These are phyloP conservation scores for Heterocephalus glaber DNA, from an alignment of 2,113 vertebrate genomes.

Conservation along the genomic window DNA sequence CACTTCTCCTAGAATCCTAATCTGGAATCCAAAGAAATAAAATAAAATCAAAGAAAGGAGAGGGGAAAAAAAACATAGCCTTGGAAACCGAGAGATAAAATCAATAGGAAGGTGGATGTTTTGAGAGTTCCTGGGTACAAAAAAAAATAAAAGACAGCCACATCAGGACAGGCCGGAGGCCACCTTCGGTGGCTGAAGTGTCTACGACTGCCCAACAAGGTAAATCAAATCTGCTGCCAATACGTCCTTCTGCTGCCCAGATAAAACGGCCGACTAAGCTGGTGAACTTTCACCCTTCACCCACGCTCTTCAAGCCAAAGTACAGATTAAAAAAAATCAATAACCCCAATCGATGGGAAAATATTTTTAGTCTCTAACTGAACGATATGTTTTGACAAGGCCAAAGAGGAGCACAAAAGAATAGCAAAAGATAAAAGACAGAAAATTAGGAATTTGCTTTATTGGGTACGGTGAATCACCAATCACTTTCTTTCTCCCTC, in stretches of 20 bases:
- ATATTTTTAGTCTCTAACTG: slow-evolving; percentile 92
- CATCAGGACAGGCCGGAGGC: slow-evolving; percentile 81
- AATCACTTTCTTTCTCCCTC: slow-evolving; percentile 81
- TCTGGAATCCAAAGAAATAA: slow-evolving; percentile 82
- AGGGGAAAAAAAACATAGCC: not conserved
- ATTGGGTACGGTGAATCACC: slow-evolving; percentile 85
- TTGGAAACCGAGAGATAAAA: slow-evolving; percentile 83
- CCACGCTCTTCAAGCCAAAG: slow-evolving; percentile 91
- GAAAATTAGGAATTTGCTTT: slow-evolving; percentile 91
- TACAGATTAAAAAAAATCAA: slow-evolving; percentile 94
- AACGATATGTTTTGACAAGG: slow-evolving; percentile 91
- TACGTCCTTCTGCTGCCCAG: slow-evolving; percentile 89
- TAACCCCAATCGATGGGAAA: slow-evolving; percentile 91
- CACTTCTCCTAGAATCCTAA: slow-evolving; percentile 76
- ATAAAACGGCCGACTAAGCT: slow-evolving; percentile 90
- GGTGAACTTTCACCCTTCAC: slow-evolving; percentile 92
- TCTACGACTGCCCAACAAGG: slow-evolving; percentile 86
- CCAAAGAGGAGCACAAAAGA: slow-evolving; percentile 88
- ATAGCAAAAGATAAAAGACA: slow-evolving; percentile 89
- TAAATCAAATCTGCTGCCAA: slow-evolving; percentile 90
- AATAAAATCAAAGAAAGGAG: not conserved
- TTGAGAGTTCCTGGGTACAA: slow-evolving; percentile 77
- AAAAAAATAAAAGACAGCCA: slow-evolving; percentile 73
- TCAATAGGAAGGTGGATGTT: slow-evolving; percentile 82
- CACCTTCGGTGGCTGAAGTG: slow-evolving; percentile 83